phyloP scores from a whole-genome alignment of 2,113 vertebrate genomes.

The Poicephalus meyeri region DNA sequence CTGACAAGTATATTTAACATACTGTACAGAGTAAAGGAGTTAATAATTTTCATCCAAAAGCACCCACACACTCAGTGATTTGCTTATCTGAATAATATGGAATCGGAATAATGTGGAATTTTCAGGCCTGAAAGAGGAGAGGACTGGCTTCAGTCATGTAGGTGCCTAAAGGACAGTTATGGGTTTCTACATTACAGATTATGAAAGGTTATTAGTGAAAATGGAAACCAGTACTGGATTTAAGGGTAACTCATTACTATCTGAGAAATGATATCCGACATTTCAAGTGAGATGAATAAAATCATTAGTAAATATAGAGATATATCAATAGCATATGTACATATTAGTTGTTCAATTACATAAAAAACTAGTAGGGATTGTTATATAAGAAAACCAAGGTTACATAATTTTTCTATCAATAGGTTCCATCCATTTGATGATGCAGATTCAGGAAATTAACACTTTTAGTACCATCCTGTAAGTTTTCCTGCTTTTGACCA shows the following conservation, averaged over 20 bases:
- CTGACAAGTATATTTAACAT: background rate
- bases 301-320: background rate
- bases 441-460: background rate
- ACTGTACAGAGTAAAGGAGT: background rate
- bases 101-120: background rate
- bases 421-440: background rate
- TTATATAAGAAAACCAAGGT: constrained; percentile 2
- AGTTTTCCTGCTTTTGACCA: background rate
- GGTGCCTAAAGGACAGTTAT: background rate
- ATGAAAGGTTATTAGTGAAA: background rate
- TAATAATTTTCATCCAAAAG: background rate
- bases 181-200: background rate
- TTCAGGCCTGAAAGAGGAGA: background rate
- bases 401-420: background rate
- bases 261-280: background rate
- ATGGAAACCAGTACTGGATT: background rate
- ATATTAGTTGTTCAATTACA: background rate
- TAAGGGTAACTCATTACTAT: background rate
- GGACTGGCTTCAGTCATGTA: background rate
- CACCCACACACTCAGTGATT: background rate
- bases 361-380: background rate
- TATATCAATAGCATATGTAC: background rate
- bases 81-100: background rate
- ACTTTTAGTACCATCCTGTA: background rate
- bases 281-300: background rate